These are phyloP conservation scores for Monochamus saltuarius DNA, from an alignment of 1,140 invertebrate genomes.

Conservation along the genomic window DNA sequence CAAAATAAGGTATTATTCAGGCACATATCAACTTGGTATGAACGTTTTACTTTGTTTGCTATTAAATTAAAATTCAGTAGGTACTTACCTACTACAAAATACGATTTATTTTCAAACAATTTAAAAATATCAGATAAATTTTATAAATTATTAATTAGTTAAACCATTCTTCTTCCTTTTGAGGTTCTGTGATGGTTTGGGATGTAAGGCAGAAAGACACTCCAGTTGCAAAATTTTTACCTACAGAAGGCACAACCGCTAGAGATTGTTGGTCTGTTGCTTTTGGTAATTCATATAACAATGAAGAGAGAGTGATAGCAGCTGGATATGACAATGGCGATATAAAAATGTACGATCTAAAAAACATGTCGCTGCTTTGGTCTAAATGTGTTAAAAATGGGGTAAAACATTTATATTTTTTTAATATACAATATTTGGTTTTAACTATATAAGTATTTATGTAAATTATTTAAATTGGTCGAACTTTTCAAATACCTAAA, in stretches of 20 bases:
- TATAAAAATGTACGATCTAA: constrained; percentile 93
- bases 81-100: no score
- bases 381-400: constrained; percentile 94
- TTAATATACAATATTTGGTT: not conserved
- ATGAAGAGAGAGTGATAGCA: constrained; percentile 79
- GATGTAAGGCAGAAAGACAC: constrained; percentile 85
- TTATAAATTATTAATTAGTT: no score
- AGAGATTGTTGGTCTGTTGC: constrained; percentile 87
- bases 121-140: no score
- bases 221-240: constrained; percentile 84
- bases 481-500: no score
- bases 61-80: no score
- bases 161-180: not conserved
- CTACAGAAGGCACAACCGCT: constrained; percentile 60
- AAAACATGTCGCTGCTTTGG: constrained; percentile 81
- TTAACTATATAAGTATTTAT: no score
- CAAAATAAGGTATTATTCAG: no score
- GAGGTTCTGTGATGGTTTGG: constrained; percentile 91
- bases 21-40: no score
- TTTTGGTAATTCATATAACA: constrained; percentile 87
- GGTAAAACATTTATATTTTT: constrained; percentile 54
- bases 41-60: no score
- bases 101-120: no score
- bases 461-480: no score
- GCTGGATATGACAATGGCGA: constrained; percentile 97